phyloP scores from a whole-genome alignment of 1,140 invertebrate genomes.

The Cydia splendana region DNA sequence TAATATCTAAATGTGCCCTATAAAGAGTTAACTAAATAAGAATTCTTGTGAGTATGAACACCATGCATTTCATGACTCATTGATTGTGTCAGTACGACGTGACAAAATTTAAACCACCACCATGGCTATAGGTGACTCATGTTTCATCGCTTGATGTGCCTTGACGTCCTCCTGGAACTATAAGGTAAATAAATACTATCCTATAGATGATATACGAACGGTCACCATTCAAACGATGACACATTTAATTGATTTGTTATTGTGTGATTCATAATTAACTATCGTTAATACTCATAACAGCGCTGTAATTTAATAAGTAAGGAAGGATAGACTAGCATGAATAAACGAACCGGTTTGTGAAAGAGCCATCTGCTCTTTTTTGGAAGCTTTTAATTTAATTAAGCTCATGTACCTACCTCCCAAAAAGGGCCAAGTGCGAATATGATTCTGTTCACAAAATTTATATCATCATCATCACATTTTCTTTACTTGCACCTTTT shows the following conservation, averaged over 20 bases:
- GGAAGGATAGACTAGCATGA: not conserved
- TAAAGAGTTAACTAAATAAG: not conserved
- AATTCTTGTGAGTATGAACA: not conserved
- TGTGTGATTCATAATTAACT: not conserved
- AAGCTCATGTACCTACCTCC: no score
- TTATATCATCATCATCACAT: no score
- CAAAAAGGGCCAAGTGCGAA: no score
- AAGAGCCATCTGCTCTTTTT: no score
- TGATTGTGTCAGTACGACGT: constrained; percentile 44
- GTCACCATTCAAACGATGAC: not conserved
- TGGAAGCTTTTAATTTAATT: no score
- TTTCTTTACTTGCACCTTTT: no score
- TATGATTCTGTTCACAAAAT: no score
- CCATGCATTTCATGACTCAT: constrained; percentile 45
- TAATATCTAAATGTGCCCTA: no score
- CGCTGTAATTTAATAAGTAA: not conserved
- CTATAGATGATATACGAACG: not conserved
- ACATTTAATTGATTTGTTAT: constrained; percentile 9
- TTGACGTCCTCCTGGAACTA: constrained; percentile 16
- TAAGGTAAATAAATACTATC: constrained; percentile 20
- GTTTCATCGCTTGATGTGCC: not conserved
- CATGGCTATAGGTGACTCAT: constrained; percentile 34
- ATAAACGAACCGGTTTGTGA: no score
- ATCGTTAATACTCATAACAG: not conserved
- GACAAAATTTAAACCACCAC: constrained; percentile 46